Conservation (phyloP, 2,113 vertebrate species). For the Martes martes region DNA sequence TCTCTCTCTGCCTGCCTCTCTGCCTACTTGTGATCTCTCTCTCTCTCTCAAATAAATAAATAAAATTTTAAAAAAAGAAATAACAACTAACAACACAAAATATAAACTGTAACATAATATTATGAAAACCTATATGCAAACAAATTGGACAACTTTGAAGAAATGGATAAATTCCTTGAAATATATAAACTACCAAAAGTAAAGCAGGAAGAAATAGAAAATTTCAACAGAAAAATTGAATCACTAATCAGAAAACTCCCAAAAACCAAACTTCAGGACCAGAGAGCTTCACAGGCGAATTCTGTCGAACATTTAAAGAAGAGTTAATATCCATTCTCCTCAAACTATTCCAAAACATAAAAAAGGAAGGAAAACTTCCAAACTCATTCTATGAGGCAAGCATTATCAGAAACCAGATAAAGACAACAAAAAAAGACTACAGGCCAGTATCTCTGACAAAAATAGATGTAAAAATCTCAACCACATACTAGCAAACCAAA, state of each 20-base stretch:
- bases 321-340: background rate
- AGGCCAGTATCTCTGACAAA: background rate
- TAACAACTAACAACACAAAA: background rate
- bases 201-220: background rate
- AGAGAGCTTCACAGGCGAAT: background rate
- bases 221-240: background rate
- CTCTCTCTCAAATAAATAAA: too few species aligned
- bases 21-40: too few species aligned
- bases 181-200: background rate
- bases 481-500: background rate
- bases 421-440: background rate
- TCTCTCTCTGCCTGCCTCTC: too few species aligned
- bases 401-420: background rate
- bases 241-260: background rate
- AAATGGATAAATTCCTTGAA: background rate
- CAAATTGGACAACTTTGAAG: background rate
- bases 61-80: background rate
- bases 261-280: background rate
- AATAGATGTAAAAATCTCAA: background rate
- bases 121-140: background rate
- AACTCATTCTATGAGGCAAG: background rate
- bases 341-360: background rate
- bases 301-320: background rate
- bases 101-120: background rate
- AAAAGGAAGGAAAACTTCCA: background rate